Evolutionary conservation across 2,797 vertebrate species (phyloP), one percentile per base, ranked within the genome.

Genomic region (Gallinago nigripennis): DNA sequence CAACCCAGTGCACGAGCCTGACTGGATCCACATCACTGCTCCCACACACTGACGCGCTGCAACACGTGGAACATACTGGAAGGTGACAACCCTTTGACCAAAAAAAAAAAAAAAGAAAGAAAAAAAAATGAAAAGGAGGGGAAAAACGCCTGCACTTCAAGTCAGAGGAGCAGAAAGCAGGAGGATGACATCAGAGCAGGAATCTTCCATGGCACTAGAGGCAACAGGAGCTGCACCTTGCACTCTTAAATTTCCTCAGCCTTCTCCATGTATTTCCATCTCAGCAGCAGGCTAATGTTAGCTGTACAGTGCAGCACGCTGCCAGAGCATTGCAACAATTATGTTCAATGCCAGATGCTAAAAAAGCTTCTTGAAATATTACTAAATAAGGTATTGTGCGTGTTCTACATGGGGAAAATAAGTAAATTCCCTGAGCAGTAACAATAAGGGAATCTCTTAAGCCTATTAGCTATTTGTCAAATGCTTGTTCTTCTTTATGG

Each of bases 311-410:
- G 27, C 16, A 84, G 39, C 33, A 37, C 21, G 30, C n/a, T 95
- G 94, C 82, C 95, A 94, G 82, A 92, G 45, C 82, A 88, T 45
- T 92, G 91, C 73, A 92, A 82, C 75, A 66, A 94, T 82, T 83
- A 76, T 4, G 16, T 10, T 86, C 64, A 53, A 82, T 84, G 77
- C 94, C 92, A 96, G 53, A 93, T 86, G 73, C 85, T 93, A 68
- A 85, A 94, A 96, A 95, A 71, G 37, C 60, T 84, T 66, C 85
- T 77, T 94, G 77, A 95, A 92, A 84, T 95, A 88, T 90, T 92
- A 92, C 94, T 94, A 96, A 94, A 96, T 95, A 96, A 96, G 87
- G 91, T 91, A 91, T 91, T 82, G 81, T 87, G 51, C 45, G 70
- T 92, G 71, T 65, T 90, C 68, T 93, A 61, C 20, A 7, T 33